phyloP scores from a whole-genome alignment of 1,140 invertebrate species.

The Bombus superbus region DNA sequence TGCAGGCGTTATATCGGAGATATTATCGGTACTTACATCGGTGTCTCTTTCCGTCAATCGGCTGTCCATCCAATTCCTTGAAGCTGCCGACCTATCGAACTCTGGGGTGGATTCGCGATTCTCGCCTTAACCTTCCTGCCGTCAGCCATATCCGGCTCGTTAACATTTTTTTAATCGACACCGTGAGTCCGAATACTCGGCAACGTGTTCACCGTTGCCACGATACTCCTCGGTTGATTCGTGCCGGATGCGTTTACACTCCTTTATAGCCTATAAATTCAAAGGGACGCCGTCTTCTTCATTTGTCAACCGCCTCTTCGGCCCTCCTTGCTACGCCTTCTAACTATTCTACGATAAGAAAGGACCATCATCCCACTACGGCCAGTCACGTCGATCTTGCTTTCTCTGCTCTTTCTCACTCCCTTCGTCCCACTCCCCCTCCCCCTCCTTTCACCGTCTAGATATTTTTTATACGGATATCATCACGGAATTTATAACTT shows the following conservation, averaged over 20 bases:
- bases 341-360: slow-evolving; percentile 56
- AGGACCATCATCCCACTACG: slow-evolving; percentile 18
- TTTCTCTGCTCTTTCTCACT: neutral
- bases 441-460: neutral
- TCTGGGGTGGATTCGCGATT: slow-evolving; percentile 43
- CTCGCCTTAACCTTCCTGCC: slow-evolving; percentile 67
- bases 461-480: neutral
- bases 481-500: neutral
- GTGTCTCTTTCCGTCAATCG: slow-evolving; percentile 63
- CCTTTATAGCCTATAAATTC: slow-evolving; percentile 44
- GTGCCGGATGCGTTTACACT: slow-evolving; percentile 49
- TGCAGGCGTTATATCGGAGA: slow-evolving; percentile 50
- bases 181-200: slow-evolving; percentile 32
- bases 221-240: slow-evolving; percentile 29
- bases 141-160: slow-evolving; percentile 63
- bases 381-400: slow-evolving; percentile 16
- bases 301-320: slow-evolving; percentile 63
- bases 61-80: slow-evolving; percentile 45
- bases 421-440: neutral
- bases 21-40: slow-evolving; percentile 57
- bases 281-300: slow-evolving; percentile 65
- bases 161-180: slow-evolving; percentile 66
- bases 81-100: slow-evolving; percentile 62
- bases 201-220: slow-evolving; percentile 41
- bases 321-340: slow-evolving; percentile 52